Base-by-base conservation (phyloP, 2,888 invertebrate genomes). In the Cheilosia vernalis region DNA sequence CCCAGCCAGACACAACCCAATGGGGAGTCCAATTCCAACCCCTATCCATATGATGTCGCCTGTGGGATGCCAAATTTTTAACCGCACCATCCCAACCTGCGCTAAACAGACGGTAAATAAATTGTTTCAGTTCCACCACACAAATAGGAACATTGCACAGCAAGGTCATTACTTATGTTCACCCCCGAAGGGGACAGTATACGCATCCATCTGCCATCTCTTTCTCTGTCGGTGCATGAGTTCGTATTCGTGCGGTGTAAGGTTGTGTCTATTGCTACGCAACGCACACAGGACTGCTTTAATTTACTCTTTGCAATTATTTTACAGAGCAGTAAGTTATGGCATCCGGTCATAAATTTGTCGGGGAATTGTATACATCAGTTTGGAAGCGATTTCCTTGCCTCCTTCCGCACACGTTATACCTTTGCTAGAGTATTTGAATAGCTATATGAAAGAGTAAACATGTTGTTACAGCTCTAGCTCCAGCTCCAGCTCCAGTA, bases 291-390 rank as follows among this genome's bases (percentile, higher is more conserved):
- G 67, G 61, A 72, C 56, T 58, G 67, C 76, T 55, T 80, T 67
- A 85, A 72, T 85, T 85, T 81, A 72, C 72, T 81, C 85, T 72
- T 76, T 63, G 76, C 81, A 85, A 81, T 85, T 85, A 85, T 85
- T 85, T 85, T 58, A 77, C 85, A 72, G 67, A 40, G 70, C 67
- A 85, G 70, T 85, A 76, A 85, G 85, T 77, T 81, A 85, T 85
- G 85, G 85, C 63, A 81, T 85, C 81, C 81, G 81, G 85, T 85
- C 81, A 85, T 85, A 85, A 85, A 85, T 85, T 85, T 85, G 85
- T 81, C 77, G 63, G 61, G 64, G 67, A 85, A 85, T 81, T 85
- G 85, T 81, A 74, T 76, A 66, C 66, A 80, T 84, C 80, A 74
- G 74, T 80, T 84, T 51, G 64, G 55, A 76, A 49, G 53, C 74